Conservation (phyloP, 2,888 invertebrate species). For the Hypselothyrea guttata region DNA sequence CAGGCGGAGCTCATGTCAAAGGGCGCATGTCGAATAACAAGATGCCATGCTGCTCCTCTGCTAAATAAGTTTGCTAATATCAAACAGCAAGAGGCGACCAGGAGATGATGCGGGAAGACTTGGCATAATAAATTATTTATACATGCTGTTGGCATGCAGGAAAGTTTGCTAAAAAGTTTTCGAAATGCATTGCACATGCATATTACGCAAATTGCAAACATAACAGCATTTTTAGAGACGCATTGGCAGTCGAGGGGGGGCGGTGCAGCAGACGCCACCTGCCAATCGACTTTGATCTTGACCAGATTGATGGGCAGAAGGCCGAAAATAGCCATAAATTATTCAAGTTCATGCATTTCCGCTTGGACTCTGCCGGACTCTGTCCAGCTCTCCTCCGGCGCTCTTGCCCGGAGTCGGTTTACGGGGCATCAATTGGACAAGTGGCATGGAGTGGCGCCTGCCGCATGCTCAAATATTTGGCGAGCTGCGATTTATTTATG, state of each 20-base stretch:
- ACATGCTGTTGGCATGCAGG: too few species aligned
- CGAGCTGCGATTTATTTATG: constrained; percentile 67
- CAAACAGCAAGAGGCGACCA: too few species aligned
- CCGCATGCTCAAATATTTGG: constrained; percentile 56
- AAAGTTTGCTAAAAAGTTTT: too few species aligned
- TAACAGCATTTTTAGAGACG: constrained; percentile 9
- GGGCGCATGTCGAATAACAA: constrained; percentile 8
- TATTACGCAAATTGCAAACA: constrained; percentile 10
- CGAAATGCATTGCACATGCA: neutral
- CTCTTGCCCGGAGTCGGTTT: too few species aligned
- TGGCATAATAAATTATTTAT: too few species aligned
- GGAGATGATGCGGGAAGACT: too few species aligned
- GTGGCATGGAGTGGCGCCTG: constrained; percentile 43
- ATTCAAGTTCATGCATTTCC: constrained; percentile 22
- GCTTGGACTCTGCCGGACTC: neutral
- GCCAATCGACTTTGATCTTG: constrained; percentile 39
- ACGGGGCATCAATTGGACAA: constrained; percentile 11
- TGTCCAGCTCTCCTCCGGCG: too few species aligned
- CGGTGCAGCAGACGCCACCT: neutral
- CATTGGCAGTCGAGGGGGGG: neutral
- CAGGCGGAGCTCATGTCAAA: constrained; percentile 22
- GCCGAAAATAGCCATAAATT: constrained; percentile 27
- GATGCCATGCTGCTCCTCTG: neutral
- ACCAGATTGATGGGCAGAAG: constrained; percentile 11
- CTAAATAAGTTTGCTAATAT: too few species aligned